phyloP scores from a whole-genome alignment of 2,888 invertebrate genomes.

The Osmoderma eremita region DNA sequence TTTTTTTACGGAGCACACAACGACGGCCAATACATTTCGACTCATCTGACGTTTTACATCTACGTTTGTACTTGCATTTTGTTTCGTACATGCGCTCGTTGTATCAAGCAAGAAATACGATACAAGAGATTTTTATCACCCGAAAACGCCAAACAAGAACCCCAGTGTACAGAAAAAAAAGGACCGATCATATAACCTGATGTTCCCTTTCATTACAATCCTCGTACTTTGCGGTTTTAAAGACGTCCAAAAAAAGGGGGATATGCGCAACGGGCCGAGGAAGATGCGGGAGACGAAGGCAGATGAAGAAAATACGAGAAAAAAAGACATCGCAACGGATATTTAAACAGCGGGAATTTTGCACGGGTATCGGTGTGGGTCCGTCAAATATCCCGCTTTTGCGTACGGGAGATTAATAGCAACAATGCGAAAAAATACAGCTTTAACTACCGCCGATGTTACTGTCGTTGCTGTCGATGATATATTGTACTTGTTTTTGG shows the following conservation, averaged over 20 bases:
- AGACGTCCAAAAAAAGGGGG: slow-evolving; percentile 24
- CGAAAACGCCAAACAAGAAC: slow-evolving; percentile 31
- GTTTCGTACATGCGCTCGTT: slow-evolving; percentile 18
- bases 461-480: slow-evolving; percentile 22
- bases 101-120: slow-evolving; percentile 28
- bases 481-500: slow-evolving; percentile 22
- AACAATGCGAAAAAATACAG: slow-evolving; percentile 20
- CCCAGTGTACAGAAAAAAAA: slow-evolving; percentile 10
- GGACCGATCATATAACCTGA: slow-evolving; percentile 15
- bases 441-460: slow-evolving; percentile 29
- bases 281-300: slow-evolving; percentile 13
- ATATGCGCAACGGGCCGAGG: slow-evolving; percentile 12
- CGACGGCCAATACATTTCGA: slow-evolving; percentile 3
- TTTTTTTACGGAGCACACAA: no score
- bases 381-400: slow-evolving; percentile 33
- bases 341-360: slow-evolving; percentile 39
- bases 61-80: slow-evolving; percentile 10
- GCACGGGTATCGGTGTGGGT: slow-evolving; percentile 36
- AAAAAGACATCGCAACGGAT: slow-evolving; percentile 29
- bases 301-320: slow-evolving; percentile 19
- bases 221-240: slow-evolving; percentile 23
- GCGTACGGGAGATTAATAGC: slow-evolving; percentile 29
- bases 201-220: slow-evolving; percentile 31
- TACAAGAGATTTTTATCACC: slow-evolving; percentile 36
- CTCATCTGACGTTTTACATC: slow-evolving; percentile 9